Base-by-base conservation (phyloP, 2,888 invertebrate genomes). In the Malthinus seriepunctatus region DNA sequence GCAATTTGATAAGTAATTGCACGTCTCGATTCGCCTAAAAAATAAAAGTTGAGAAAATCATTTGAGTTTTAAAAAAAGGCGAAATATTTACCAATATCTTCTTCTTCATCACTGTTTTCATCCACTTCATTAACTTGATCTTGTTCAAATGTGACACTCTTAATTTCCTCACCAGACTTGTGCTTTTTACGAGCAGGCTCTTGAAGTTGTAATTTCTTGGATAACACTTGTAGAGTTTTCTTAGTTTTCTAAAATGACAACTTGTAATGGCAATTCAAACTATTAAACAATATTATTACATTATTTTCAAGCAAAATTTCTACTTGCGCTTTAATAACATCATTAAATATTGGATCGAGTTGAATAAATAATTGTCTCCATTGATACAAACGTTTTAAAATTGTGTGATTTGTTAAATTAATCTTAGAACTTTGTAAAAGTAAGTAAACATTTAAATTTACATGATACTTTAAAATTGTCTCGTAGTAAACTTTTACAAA, bases 1-100 rank as follows among this genome's bases (percentile, higher is more conserved):
- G 91, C 89, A 74, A 97, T 97, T 84, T 96, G 87, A 76, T 95
- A 94, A 1, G 93, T 95, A 64, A 97, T 96, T 51, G 87, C 42
- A 35, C 61, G 50, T 31, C 57, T 50, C 8, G 34, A 33, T 32
- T 39, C 54, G 3, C 32, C 54, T 46, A 45, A 35, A 44, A 49
- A 31, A 35, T 48, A 3, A 14, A 34, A 2, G 32, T 12, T 32
- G 32, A 31, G 9, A 23, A 10, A 6, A 14, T 1, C 2, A n/a
- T 3, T 23, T 5, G 23, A 23, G 2, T 23, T 23, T 23, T 5
- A 23, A 5, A 3, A 23, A 5, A 5, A 23, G 23, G 23, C 5
- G 23, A 23, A 3, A 23, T 23, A 2, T 23, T 42, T 35, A 49
- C 65, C 66, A 46, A 12, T 14, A 70, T 77, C 68, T 66, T 71